Conservation (phyloP, 1,140 invertebrate species). For the Drosophila micromelanica region DNA sequence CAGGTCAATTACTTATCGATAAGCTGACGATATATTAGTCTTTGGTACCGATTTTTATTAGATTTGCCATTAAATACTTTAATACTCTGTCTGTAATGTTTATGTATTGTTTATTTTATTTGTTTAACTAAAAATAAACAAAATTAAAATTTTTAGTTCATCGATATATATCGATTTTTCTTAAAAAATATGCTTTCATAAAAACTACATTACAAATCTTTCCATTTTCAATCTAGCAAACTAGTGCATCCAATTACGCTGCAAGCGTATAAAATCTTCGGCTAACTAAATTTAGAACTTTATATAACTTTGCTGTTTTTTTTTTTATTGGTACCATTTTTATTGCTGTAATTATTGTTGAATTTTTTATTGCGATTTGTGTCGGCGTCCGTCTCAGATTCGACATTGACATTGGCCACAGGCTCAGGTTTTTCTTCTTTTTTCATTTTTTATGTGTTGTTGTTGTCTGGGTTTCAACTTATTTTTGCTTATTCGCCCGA, state of each 20-base stretch:
- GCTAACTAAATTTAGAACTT: neutral
- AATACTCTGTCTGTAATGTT: too few species aligned
- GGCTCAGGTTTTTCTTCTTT: constrained; percentile 4
- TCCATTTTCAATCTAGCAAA: too few species aligned
- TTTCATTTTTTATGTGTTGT: neutral
- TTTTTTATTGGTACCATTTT: constrained; percentile 57
- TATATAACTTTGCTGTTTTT: constrained; percentile 16
- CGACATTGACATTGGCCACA: constrained; percentile 70
- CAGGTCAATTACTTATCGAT: neutral
- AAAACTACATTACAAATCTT: too few species aligned
- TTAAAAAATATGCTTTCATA: too few species aligned
- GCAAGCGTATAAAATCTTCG: constrained; percentile 21
- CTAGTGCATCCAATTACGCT: too few species aligned
- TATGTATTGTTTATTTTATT: too few species aligned
- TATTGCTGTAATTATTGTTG: constrained; percentile 79
- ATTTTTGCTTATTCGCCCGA: constrained; percentile 24
- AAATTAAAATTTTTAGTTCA: neutral
- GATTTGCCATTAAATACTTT: too few species aligned
- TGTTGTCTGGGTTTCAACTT: neutral
- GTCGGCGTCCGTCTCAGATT: constrained; percentile 29
- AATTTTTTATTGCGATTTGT: constrained; percentile 76
- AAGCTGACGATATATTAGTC: neutral
- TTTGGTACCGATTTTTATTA: too few species aligned
- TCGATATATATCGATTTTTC: neutral
- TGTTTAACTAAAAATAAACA: too few species aligned